These are phyloP conservation scores for Argyrosomus japonicus DNA, from an alignment of 2,113 vertebrate genomes.

Conservation along the genomic window DNA sequence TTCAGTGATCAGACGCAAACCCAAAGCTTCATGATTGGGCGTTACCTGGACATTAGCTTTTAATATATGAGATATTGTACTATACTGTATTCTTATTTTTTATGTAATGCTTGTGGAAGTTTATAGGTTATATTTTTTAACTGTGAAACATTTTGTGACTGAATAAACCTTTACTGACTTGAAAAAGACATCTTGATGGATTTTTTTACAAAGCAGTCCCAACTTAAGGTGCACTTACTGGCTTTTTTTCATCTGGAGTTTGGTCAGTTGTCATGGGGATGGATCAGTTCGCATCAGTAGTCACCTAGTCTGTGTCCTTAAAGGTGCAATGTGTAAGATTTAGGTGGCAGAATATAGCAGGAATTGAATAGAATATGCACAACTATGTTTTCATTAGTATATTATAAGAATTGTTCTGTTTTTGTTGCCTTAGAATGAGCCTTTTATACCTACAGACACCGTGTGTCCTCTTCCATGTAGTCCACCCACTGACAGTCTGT, in stretches of 20 bases:
- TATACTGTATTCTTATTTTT: slow-evolving; percentile 28
- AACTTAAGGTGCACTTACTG: not conserved
- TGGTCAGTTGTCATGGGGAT: not conserved
- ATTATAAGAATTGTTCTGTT: too few relatives aligned
- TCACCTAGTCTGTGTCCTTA: too few relatives aligned
- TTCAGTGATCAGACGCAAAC: slow-evolving; percentile 79
- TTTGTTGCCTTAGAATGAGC: too few relatives aligned
- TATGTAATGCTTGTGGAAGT: slow-evolving; percentile 42
- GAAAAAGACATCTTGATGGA: not conserved
- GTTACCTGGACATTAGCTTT: slow-evolving; percentile 16
- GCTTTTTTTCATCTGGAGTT: not conserved
- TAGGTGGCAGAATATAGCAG: too few relatives aligned
- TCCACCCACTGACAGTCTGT: too few relatives aligned
- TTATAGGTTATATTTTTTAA: slow-evolving; percentile 52
- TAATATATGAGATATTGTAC: slow-evolving; percentile 2
- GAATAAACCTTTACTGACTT: slow-evolving; percentile 73
- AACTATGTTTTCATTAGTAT: too few relatives aligned
- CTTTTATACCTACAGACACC: too few relatives aligned
- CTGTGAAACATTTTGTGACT: slow-evolving; percentile 75
- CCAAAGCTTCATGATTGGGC: slow-evolving; percentile 39
- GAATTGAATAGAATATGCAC: too few relatives aligned
- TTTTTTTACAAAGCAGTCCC: not conserved
- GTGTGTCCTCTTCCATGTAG: too few relatives aligned
- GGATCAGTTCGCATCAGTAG: not conserved
- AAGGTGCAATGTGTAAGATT: too few relatives aligned